phyloP scores from a whole-genome alignment of 2,113 vertebrate species.

The Elephantulus edwardii region DNA sequence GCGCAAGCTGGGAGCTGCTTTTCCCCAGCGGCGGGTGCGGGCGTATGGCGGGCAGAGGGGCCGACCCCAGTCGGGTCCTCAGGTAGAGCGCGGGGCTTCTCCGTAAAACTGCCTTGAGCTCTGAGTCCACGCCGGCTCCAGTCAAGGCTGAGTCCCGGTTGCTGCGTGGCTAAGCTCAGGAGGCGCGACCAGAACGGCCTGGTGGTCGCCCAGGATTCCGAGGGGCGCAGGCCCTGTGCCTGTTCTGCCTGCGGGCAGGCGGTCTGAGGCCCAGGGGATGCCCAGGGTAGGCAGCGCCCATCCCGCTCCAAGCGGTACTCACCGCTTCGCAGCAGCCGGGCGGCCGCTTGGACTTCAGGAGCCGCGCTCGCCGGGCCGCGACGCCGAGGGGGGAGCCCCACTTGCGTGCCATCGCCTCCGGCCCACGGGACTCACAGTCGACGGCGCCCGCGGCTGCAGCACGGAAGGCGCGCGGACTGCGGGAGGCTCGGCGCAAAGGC shows the following conservation, averaged over 20 bases:
- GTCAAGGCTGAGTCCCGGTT: neutral
- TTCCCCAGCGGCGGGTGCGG: conserved; percentile 51
- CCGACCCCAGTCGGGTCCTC: neutral
- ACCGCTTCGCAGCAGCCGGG: conserved; percentile 74
- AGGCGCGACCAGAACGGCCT: neutral
- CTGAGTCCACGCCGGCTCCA: neutral
- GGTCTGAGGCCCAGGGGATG: neutral
- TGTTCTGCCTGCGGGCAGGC: neutral
- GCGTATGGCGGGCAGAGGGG: conserved; percentile 15
- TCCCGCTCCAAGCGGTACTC: neutral
- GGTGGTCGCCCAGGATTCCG: neutral
- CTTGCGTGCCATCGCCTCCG: conserved; percentile 53
- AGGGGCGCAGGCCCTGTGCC: neutral
- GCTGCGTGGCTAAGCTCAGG: neutral
- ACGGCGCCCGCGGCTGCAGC: neutral
- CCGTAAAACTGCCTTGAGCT: neutral
- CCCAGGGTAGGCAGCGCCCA: neutral
- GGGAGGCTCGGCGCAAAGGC: neutral
- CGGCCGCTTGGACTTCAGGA: conserved; percentile 33
- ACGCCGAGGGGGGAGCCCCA: conserved; percentile 55
- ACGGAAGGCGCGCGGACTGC: neutral
- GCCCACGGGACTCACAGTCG: neutral
- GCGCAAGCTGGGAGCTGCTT: conserved; percentile 52
- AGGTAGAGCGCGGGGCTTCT: neutral
- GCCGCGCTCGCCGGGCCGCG: neutral